Evolutionary conservation across 1,140 invertebrate genomes (phyloP).

Genomic region (Drosophila takahashii): DNA sequence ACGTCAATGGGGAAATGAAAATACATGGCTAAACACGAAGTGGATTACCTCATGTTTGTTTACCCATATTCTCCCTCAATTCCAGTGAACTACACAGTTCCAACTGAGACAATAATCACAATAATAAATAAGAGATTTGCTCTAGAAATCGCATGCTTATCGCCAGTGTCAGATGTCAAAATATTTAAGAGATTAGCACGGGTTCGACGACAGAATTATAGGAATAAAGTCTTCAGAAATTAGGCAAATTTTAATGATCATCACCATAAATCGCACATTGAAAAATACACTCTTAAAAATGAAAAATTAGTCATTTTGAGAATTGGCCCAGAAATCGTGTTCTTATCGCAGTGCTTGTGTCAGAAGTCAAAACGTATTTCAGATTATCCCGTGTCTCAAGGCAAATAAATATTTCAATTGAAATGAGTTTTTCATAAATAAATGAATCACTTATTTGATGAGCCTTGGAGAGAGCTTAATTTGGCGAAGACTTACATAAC

Average conservation of each 20-base stretch:
- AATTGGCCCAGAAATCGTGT: neutral
- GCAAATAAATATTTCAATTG: neutral
- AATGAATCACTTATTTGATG: constrained; percentile 14
- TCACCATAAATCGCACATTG: neutral
- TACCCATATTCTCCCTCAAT: neutral
- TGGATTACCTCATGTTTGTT: constrained; percentile 7
- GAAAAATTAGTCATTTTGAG: neutral
- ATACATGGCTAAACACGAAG: constrained; percentile 10
- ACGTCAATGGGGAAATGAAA: constrained; percentile 50
- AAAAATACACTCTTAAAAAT: neutral
- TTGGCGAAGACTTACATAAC: constrained; percentile 21
- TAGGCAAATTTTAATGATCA: neutral
- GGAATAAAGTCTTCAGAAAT: neutral
- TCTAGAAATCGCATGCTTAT: constrained; percentile 38
- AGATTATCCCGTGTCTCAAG: constrained; percentile 5
- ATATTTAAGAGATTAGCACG: constrained; percentile 6
- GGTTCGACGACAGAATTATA: neutral
- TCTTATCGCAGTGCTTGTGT: constrained; percentile 23
- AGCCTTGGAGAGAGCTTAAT: constrained; percentile 8
- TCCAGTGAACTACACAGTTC: constrained; percentile 5
- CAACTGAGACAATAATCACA: neutral
- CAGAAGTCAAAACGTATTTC: constrained; percentile 15
- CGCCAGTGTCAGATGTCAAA: constrained; percentile 21
- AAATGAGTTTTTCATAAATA: neutral
- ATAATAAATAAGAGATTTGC: neutral